Percentiles rank a stretch among this genome's conserved stretches.
Conservation (phyloP, 2,113 vertebrate species). For the Podilymbus podiceps region DNA sequence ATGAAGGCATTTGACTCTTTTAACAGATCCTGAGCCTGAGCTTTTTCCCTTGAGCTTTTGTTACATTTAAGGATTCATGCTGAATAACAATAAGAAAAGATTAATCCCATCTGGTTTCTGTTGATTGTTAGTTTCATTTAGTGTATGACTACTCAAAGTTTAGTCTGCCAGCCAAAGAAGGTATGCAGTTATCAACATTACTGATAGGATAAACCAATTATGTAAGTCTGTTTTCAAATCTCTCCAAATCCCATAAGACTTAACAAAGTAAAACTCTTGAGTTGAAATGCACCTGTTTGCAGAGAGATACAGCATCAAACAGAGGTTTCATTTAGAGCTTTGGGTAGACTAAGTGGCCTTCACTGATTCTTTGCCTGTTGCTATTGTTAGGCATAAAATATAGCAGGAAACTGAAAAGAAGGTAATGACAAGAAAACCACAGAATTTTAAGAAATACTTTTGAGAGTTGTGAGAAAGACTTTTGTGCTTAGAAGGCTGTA, state of each 20-base stretch:
- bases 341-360: not conserved
- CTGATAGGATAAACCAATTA: conserved; percentile 20
- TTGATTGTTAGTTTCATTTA: not conserved
- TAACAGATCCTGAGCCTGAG: not conserved
- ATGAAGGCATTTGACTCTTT: not conserved
- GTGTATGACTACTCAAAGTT: not conserved
- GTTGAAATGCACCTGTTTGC: not conserved
- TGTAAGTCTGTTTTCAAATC: not conserved
- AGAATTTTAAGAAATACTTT: not conserved
- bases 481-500: not conserved
- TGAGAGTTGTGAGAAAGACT: not conserved
- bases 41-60: not conserved
- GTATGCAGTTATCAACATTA: conserved; percentile 10
- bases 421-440: not conserved
- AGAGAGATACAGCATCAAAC: not conserved
- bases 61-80: not conserved
- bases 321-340: not conserved
- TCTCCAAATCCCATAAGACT: not conserved
- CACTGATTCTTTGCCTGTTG: not conserved
- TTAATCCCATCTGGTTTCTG: not conserved
- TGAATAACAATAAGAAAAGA: conserved; percentile 32
- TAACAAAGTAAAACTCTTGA: not conserved
- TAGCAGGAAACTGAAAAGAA: not conserved
- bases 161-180: not conserved
- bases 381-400: not conserved